Percentiles rank a stretch among this genome's conserved stretches.
These are phyloP conservation scores for Desoria tigrina DNA, from an alignment of 2,888 invertebrate species.

Conservation along the genomic window DNA sequence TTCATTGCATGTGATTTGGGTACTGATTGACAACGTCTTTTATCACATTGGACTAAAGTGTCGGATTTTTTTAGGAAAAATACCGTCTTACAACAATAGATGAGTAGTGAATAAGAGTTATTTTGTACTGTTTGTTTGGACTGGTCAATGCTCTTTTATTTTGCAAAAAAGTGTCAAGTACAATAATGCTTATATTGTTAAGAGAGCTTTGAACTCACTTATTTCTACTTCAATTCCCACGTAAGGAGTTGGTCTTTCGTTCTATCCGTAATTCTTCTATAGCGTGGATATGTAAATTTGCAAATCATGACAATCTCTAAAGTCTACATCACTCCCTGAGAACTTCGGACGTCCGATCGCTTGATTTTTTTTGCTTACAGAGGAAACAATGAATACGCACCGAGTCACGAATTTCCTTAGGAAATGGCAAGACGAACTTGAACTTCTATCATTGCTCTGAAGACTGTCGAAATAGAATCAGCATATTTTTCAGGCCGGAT, in stretches of 20 bases:
- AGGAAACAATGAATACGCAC: slow-evolving; percentile 14
- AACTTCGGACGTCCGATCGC: background rate
- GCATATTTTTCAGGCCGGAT: too few species aligned
- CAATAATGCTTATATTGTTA: background rate
- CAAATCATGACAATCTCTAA: too few species aligned
- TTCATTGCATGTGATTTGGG: too few species aligned
- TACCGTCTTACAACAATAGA: too few species aligned
- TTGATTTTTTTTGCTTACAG: slow-evolving; percentile 2
- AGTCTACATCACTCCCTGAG: background rate
- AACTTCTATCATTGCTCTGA: background rate
- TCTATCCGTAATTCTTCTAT: background rate
- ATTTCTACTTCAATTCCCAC: slow-evolving; percentile 8
- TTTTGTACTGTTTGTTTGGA: background rate
- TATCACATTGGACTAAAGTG: too few species aligned
- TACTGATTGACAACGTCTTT: too few species aligned
- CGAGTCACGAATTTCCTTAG: slow-evolving; percentile 18
- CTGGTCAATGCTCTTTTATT: background rate
- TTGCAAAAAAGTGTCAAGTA: slow-evolving; percentile 7
- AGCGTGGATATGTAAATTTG: background rate
- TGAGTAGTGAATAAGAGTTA: too few species aligned
- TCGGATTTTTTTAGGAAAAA: too few species aligned
- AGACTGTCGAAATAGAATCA: too few species aligned
- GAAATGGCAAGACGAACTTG: background rate
- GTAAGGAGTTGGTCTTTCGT: background rate
- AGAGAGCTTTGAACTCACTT: slow-evolving; percentile 16